Evolutionary conservation across 2,797 vertebrate species (phyloP), one percentile per base, ranked within the genome.

Genomic region (Sparidentex hasta): DNA sequence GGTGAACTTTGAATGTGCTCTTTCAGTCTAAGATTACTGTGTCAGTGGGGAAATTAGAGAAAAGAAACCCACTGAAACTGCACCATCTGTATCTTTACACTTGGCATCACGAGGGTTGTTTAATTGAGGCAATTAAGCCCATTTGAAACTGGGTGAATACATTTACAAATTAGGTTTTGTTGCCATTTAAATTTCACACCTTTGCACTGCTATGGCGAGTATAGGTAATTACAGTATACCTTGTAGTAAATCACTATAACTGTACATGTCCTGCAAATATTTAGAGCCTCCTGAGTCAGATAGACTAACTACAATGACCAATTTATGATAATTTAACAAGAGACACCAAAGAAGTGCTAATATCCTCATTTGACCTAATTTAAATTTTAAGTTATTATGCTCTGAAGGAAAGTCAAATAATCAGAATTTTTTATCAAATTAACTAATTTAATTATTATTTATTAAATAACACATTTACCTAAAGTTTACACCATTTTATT

Each of bases 71-170:
- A 81, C 41, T 80, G 63, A 88, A 91, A 91, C 64, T 33, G 75
- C 85, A 78, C 89, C 91, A 93, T 92, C 90, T 91, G 90, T 90
- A 88, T 84, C 91, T 88, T 88, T 82, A 86, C 82, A 80, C 73
- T 80, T 46, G 69, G 78, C 83, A 79, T 88, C 83, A 85, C 68
- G 88, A 83, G 86, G 83, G 65, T 81, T 83, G 74, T 90, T 89
- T 87, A 88, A 90, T 72, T 69, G 76, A 89, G 65, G 76, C 86
- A 92, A 91, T 93, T 90, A 91, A 81, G 79, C 65, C 59, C 64
- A 76, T 88, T 90, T 90, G 55, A 85, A 86, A 84, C 48, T 67
- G 81, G 77, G 51, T 87, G 82, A 91, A 92, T 90, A 81, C 79
- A 57, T 83, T 87, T 82, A 87, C 74, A 89, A 87, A 90, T 90